Conservation (phyloP, 2,113 vertebrate species). For the Poeciliopsis prolifica region DNA sequence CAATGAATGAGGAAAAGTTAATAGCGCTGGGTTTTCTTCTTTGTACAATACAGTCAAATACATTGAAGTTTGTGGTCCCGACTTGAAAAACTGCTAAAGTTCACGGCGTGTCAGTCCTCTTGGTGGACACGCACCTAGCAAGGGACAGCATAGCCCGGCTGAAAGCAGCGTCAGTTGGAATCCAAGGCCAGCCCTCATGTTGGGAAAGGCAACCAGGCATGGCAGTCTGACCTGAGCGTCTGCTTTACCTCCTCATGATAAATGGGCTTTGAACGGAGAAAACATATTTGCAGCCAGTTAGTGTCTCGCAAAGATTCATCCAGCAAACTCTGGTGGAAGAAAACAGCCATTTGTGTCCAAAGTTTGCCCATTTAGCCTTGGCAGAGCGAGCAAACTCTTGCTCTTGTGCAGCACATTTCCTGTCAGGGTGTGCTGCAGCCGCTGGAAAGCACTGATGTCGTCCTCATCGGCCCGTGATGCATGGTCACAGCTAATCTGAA, state of each 20-base stretch:
- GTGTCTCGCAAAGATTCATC: constrained; percentile 29
- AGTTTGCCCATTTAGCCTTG: background rate
- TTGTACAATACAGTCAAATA: no score
- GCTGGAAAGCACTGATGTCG: constrained; percentile 22
- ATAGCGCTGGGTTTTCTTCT: no score
- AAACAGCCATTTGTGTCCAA: constrained; percentile 26
- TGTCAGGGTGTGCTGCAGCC: constrained; percentile 31
- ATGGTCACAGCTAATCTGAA: constrained; percentile 56
- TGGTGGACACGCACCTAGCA: no score
- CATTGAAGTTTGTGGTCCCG: no score
- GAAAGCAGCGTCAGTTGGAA: no score
- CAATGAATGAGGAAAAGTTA: no score
- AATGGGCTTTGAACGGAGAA: constrained; percentile 27
- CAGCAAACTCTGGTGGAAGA: constrained; percentile 17
- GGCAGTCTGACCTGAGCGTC: no score
- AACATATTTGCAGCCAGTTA: constrained; percentile 39
- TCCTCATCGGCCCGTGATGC: constrained; percentile 48
- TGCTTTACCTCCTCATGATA: constrained; percentile 11
- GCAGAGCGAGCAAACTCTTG: background rate
- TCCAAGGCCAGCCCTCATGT: no score
- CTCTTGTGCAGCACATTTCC: background rate
- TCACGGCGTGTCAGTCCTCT: no score
- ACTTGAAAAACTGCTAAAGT: no score
- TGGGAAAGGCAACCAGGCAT: no score
- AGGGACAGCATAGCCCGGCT: no score